Conservation (phyloP, 2,113 vertebrate species). For the Leptobrachium ailaonicum region DNA sequence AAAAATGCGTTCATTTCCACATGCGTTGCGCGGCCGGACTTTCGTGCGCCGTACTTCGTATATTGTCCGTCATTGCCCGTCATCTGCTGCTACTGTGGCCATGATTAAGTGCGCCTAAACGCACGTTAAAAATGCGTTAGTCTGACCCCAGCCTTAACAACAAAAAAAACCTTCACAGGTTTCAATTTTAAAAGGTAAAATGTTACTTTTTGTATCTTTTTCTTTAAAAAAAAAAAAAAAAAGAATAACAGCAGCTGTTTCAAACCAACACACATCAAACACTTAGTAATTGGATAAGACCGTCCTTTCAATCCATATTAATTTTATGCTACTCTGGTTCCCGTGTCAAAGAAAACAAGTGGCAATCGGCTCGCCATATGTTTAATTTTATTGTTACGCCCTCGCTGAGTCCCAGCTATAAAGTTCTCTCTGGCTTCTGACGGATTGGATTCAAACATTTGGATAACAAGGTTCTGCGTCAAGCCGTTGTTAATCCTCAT, state of each 20-base stretch:
- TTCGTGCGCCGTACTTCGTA: no score
- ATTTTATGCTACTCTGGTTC: conserved; percentile 19
- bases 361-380: conserved; percentile 24
- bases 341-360: conserved; percentile 5
- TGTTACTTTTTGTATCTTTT: neutral
- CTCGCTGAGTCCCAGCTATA: conserved; percentile 2
- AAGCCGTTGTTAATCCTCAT: conserved; percentile 17
- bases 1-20: no score
- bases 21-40: no score
- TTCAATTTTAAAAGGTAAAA: neutral
- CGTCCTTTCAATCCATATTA: conserved; percentile 9
- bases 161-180: neutral
- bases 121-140: no score
- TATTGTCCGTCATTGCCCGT: no score
- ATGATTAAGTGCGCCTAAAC: no score
- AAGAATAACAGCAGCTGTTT: neutral
- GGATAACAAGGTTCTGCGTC: neutral
- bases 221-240: neutral
- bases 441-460: neutral
- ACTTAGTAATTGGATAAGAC: neutral
- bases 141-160: no score
- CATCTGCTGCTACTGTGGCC: no score
- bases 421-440: conserved; percentile 6
- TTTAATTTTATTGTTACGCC: conserved; percentile 3
- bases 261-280: neutral